A percentile compares a stretch with the other conserved stretches of the same genome.
Conservation (phyloP, 2,797 vertebrate genomes). For the Serranus cabrilla region DNA sequence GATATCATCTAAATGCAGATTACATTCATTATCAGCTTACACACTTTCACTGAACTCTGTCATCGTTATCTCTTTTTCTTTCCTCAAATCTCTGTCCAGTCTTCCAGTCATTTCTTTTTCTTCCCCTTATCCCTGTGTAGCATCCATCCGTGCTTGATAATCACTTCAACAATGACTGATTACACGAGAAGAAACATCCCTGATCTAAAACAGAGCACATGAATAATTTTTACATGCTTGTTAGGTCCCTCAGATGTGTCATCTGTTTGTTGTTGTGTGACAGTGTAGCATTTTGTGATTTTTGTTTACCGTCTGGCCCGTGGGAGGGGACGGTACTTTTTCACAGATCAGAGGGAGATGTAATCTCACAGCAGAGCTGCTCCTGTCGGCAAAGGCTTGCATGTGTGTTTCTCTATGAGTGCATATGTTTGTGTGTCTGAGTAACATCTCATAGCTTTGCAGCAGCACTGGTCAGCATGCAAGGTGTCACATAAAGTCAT, state of each 20-base stretch:
- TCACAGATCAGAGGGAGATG: constrained; percentile 65
- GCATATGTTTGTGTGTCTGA: constrained; percentile 39
- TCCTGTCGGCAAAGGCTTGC: constrained; percentile 23
- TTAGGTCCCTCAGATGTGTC: constrained; percentile 47
- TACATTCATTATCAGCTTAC: constrained; percentile 62
- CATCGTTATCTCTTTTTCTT: constrained; percentile 10
- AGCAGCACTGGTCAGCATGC: constrained; percentile 42
- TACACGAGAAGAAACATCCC: constrained; percentile 40
- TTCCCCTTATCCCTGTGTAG: neutral
- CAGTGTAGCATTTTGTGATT: constrained; percentile 54
- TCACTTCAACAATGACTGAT: constrained; percentile 47
- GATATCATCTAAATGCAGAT: constrained; percentile 75
- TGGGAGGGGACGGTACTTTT: constrained; percentile 42
- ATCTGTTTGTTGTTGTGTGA: constrained; percentile 50
- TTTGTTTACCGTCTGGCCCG: constrained; percentile 51
- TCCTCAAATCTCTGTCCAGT: constrained; percentile 15
- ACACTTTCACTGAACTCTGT: constrained; percentile 52
- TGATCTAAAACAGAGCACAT: constrained; percentile 54
- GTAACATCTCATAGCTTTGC: constrained; percentile 31
- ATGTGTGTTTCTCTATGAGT: constrained; percentile 15
- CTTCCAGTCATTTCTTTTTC: neutral
- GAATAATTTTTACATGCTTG: constrained; percentile 56
- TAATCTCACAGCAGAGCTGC: constrained; percentile 49
- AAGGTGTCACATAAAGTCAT: constrained; percentile 40
- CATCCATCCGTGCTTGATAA: constrained; percentile 17